Evolutionary conservation across 1,140 invertebrate species (phyloP), one percentile per base, ranked within the genome.

Genomic region (Antheraea pernyi): DNA sequence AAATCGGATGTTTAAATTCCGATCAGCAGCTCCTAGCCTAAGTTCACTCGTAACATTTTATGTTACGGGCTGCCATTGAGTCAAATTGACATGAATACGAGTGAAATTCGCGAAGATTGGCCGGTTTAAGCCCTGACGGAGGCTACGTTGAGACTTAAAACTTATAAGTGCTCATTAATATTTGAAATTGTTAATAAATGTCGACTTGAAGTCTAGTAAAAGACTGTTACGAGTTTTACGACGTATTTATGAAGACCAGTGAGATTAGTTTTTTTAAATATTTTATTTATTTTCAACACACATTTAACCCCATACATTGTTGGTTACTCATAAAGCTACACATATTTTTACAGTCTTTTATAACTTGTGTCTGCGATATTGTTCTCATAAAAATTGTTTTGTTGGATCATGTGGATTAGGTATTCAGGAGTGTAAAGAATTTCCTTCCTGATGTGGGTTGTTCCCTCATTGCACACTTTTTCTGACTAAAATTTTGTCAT

Each of bases 151-250:
- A 7, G 65, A 16, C 53, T 58, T 59, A 13, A 53, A 53, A 66
- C n/a, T 67, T 59, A 59, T 67, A 67, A 67, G 48, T 67, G 30
- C 16, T 67, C 65, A 67, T 67, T 67, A 67, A 59, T 59, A 39
- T 67, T 53, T 65, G 6, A 65, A 65, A 65, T 63, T 63, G 61
- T n/a, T 63, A 53, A 53, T 53, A 63, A 36, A 19, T 16, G 59
- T 37, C 19, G 61, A 37, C 22, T 63, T 37, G 37, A 63, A 37
- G 8, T 13, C 16, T 63, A 62, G 11, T 62, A 62, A 62, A 62
- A 36, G 13, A 22, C 46, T 48, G 3, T 48, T 48, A 48, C 13
- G 46, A 11, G 11, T 53, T 53, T 53, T 53, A 53, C 46, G 46
- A 53, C 6, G 13, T 53, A 16, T 53, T 53, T 53, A 53, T 16